Evolutionary conservation across 2,113 vertebrate species (phyloP).

Genomic region (Colistium nudipinnis): DNA sequence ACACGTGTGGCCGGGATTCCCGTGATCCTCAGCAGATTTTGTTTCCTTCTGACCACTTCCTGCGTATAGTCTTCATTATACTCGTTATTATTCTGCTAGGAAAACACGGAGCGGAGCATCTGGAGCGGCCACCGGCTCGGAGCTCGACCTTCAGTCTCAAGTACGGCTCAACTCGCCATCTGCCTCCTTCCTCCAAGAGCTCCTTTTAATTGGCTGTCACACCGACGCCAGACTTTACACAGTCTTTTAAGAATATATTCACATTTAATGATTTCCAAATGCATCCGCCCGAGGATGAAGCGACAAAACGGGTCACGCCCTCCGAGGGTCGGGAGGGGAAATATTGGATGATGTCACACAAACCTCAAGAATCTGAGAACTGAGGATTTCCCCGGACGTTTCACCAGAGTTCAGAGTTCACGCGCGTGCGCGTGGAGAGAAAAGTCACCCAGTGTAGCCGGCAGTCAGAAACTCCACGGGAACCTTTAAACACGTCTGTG

Average conservation of each 20-base stretch:
- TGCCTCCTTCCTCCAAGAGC: neutral
- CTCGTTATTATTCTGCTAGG: too few species aligned
- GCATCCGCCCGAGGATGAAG: neutral
- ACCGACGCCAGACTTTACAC: neutral
- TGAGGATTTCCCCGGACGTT: neutral
- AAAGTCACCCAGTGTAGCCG: neutral
- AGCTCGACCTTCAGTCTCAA: neutral
- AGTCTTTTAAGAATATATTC: neutral
- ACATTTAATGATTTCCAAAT: too few species aligned
- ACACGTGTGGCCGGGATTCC: too few species aligned
- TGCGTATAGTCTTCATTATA: too few species aligned
- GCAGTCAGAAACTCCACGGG: neutral
- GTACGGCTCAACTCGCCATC: neutral
- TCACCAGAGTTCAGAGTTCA: neutral
- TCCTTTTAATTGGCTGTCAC: slow-evolving; percentile 18
- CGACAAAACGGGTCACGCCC: neutral
- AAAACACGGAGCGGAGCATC: neutral
- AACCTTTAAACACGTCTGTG: neutral
- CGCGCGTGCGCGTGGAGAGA: neutral
- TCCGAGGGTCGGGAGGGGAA: neutral
- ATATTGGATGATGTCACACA: neutral
- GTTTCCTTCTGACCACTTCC: neutral
- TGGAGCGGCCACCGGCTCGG: neutral
- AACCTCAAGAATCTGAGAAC: neutral
- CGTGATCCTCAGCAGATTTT: too few species aligned